phyloP scores from a whole-genome alignment of 2,888 invertebrate species.

The Hirtodrosophila alboralis region DNA sequence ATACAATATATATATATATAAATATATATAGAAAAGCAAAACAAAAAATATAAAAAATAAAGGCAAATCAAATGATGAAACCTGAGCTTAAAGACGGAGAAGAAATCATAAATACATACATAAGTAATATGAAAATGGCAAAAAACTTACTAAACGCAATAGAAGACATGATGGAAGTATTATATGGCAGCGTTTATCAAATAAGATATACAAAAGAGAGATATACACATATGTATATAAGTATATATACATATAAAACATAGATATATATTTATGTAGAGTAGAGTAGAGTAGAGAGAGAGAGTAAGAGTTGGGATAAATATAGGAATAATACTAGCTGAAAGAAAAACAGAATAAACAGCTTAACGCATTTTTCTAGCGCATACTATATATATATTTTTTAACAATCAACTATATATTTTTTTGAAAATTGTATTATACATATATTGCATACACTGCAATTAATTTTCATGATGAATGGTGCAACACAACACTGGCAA shows the following conservation, averaged over 20 bases:
- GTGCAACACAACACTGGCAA: constrained; percentile 59
- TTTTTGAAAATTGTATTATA: too few species aligned
- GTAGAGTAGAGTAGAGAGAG: constrained; percentile 21
- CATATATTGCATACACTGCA: constrained; percentile 44
- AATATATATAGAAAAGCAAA: constrained; percentile 56
- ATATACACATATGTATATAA: constrained; percentile 18
- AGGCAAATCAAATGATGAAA: neutral
- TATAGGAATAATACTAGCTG: too few species aligned
- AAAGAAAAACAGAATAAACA: constrained; percentile 32
- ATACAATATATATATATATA: constrained; percentile 55
- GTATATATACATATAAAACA: constrained; percentile 9
- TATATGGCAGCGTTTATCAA: constrained; percentile 39
- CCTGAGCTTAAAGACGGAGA: neutral
- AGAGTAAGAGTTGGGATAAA: constrained; percentile 10
- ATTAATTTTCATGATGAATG: constrained; percentile 11
- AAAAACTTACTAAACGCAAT: constrained; percentile 51
- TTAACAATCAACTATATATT: constrained; percentile 32
- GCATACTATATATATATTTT: constrained; percentile 19
- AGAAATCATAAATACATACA: constrained; percentile 20
- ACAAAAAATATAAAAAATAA: constrained; percentile 19
- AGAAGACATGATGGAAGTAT: constrained; percentile 35
- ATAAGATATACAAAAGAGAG: constrained; percentile 35
- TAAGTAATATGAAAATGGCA: constrained; percentile 23
- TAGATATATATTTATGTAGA: constrained; percentile 9
- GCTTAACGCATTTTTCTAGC: constrained; percentile 38